These are phyloP conservation scores for Epistrophe grossulariae DNA, from an alignment of 2,888 invertebrate species.

Conservation along the genomic window DNA sequence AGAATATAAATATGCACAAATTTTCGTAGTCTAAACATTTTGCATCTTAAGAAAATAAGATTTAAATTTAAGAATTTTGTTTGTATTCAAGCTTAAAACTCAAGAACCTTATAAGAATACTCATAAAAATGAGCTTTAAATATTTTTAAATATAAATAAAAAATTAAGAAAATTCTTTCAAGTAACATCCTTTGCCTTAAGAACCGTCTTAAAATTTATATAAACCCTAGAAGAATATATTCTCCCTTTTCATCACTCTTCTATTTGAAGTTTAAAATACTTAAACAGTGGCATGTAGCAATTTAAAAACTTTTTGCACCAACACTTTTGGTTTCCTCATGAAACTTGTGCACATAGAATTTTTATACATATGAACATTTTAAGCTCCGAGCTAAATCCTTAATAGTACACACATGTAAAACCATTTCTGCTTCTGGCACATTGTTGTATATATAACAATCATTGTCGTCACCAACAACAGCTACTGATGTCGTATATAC, in stretches of 20 bases:
- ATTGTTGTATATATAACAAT: slow-evolving; percentile 20
- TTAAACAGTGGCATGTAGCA: slow-evolving; percentile 11
- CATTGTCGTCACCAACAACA: slow-evolving; percentile 51
- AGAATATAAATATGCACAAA: too few relatives aligned
- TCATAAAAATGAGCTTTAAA: neutral
- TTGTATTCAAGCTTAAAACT: too few relatives aligned
- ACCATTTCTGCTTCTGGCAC: slow-evolving; percentile 46
- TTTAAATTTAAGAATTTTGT: too few relatives aligned
- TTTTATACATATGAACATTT: neutral
- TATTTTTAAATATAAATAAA: neutral
- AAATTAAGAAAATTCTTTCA: neutral
- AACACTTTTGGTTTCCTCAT: slow-evolving; percentile 12
- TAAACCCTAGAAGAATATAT: neutral
- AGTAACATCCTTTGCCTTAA: neutral
- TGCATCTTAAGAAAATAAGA: too few relatives aligned
- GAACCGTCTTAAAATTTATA: neutral
- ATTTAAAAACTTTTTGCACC: slow-evolving; percentile 5
- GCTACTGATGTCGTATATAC: neutral
- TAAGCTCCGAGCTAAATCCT: neutral
- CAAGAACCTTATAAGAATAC: neutral
- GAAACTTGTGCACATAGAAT: slow-evolving; percentile 3
- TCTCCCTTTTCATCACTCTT: neutral
- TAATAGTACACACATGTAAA: slow-evolving; percentile 63
- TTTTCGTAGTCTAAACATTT: too few relatives aligned
- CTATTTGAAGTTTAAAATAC: neutral